Conservation (phyloP, 2,888 invertebrate species). For the Idaea dimidiata region DNA sequence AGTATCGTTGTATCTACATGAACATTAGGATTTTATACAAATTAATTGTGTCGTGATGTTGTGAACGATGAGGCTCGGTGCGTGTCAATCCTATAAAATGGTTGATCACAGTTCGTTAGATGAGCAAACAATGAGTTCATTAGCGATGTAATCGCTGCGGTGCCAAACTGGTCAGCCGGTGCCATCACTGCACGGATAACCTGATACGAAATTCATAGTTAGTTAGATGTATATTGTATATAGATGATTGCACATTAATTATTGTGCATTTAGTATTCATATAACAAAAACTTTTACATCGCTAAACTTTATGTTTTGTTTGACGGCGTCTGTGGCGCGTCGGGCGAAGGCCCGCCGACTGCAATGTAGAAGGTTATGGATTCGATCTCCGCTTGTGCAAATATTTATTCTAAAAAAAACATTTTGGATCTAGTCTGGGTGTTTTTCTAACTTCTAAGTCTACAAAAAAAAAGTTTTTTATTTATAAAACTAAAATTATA, state of each 20-base stretch:
- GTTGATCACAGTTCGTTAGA: constrained; percentile 69
- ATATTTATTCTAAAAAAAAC: too few species aligned
- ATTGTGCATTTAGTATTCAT: neutral
- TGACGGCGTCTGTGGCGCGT: too few species aligned
- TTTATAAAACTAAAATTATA: too few species aligned
- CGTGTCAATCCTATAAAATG: constrained; percentile 36
- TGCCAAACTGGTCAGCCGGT: constrained; percentile 40
- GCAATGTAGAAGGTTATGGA: too few species aligned
- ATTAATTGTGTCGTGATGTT: neutral
- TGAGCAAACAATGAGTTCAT: constrained; percentile 76
- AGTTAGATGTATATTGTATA: neutral
- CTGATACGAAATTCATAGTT: neutral
- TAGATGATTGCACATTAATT: neutral
- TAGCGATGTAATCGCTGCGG: constrained; percentile 71
- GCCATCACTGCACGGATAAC: neutral
- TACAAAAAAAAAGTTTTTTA: too few species aligned
- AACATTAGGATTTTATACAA: constrained; percentile 1
- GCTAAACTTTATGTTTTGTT: neutral
- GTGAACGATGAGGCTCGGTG: constrained; percentile 6
- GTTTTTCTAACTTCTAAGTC: too few species aligned
- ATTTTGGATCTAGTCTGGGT: too few species aligned
- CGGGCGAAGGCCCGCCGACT: too few species aligned
- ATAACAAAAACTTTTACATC: neutral
- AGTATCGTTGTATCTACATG: neutral
- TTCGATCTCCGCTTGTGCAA: too few species aligned